These are phyloP conservation scores for Conus ventricosus DNA, from an alignment of 1,140 invertebrate genomes.

Conservation along the genomic window DNA sequence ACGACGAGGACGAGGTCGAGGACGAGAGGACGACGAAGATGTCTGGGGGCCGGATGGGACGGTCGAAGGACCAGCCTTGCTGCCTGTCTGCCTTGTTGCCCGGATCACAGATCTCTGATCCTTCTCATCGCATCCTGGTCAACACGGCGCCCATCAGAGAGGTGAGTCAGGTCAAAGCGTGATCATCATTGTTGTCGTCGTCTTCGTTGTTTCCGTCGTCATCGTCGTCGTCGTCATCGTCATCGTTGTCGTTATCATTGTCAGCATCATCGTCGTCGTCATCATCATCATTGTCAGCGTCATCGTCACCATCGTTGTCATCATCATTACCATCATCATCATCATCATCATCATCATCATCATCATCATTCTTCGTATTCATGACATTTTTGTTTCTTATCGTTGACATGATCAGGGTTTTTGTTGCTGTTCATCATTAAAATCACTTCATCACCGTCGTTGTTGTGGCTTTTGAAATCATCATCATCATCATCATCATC, in stretches of 20 bases:
- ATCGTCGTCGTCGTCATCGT: neutral
- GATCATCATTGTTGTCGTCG: neutral
- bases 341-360: no score
- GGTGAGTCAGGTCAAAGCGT: neutral
- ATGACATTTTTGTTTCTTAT: no score
- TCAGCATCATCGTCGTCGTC: neutral
- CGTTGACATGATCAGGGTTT: no score
- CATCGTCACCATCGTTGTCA: no score
- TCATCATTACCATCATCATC: no score
- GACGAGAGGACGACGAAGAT: neutral
- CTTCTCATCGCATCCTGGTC: neutral
- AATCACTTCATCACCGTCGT: no score
- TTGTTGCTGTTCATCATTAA: no score
- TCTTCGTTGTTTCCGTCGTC: neutral
- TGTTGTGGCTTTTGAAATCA: no score
- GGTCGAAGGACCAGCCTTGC: conserved; percentile 1
- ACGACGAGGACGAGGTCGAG: neutral
- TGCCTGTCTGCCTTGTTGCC: conserved; percentile 22
- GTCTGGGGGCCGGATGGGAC: neutral
- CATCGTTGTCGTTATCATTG: neutral
- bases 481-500: no score
- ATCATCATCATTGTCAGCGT: no score
- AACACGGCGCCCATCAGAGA: neutral
- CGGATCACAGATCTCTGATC: neutral
- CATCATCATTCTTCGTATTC: no score